Evolutionary conservation across 2,888 invertebrate genomes (phyloP).

Genomic region (Thelaira solivaga): DNA sequence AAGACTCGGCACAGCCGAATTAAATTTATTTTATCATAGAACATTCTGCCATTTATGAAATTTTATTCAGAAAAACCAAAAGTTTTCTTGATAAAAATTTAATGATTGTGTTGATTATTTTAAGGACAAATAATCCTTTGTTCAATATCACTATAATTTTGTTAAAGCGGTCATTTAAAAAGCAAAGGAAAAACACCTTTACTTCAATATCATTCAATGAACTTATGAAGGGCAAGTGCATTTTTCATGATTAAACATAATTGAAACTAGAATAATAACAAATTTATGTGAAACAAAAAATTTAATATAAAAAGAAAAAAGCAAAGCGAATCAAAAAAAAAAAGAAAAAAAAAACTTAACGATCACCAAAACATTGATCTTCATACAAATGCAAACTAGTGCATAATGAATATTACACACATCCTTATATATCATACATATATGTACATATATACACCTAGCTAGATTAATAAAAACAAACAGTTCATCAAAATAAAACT

Average conservation of each 20-base stretch:
- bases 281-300: background rate
- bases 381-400: conserved; percentile 44
- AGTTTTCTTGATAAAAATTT: too few relatives aligned
- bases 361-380: conserved; percentile 57
- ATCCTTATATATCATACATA: too few relatives aligned
- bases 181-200: background rate
- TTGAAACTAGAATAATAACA: conserved; percentile 10
- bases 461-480: conserved; percentile 24
- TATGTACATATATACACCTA: too few relatives aligned
- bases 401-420: conserved; percentile 56
- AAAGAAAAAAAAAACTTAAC: conserved; percentile 14
- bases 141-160: too few relatives aligned
- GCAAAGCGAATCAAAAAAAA: too few relatives aligned
- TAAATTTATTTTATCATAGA: too few relatives aligned
- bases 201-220: conserved; percentile 15
- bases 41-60: too few relatives aligned
- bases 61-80: too few relatives aligned
- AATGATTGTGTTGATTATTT: too few relatives aligned
- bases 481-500: conserved; percentile 65
- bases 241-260: conserved; percentile 25
- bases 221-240: conserved; percentile 44
- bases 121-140: too few relatives aligned
- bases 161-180: too few relatives aligned
- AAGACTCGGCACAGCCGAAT: too few relatives aligned
- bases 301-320: conserved; percentile 9